Base-by-base conservation (phyloP, 2,113 vertebrate species). In the Elephantulus edwardii region DNA sequence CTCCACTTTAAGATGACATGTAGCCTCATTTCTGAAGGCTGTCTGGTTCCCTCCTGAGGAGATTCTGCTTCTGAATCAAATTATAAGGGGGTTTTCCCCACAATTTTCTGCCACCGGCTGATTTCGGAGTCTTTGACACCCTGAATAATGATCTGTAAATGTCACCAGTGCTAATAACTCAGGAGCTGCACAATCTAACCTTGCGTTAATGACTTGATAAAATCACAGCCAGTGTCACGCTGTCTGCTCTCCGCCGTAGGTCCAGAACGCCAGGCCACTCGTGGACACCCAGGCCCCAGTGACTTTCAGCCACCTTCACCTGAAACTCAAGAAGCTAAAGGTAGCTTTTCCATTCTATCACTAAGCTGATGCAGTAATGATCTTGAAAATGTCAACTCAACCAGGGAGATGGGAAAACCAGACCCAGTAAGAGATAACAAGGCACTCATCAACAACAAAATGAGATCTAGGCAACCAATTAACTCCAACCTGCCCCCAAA, bases 271-370 rank as follows among this genome's bases (percentile, higher is more conserved):
- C 74, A 98, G 97, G 95, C 64, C 97, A 30, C 89, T 95, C 50
- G 95, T 98, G 83, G 97, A 97, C 92, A 96, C 84, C 2, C 71
- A 30, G 20, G 54, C 97, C 79, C 98, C 98, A 8, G 88, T 85
- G 90, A 93, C 68, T 26, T 97, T 97, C 4, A 0, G 28, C 54
- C 97, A 98, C 92, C 91, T 98, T 68, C 62, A 92, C n/a, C 79
- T 97, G 89, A 98, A 97, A 33, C 84, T 97, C 70, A 98, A 98
- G 96, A 98, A 97, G 76, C 92, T 96, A 68, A 97, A 98, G 97
- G 98, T 98, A 96, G 0, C 4, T 30, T 19, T n/a, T 1, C 11
- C 24, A 5, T 28, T 72, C 6, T 77, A 16, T 86, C 30, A 79
- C 46, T 26, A 44, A 26, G 42, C 10, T 50, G 46, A 38, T 3